Evolutionary conservation across 2,888 invertebrate genomes (phyloP).

Genomic region (Metellina segmentata): DNA sequence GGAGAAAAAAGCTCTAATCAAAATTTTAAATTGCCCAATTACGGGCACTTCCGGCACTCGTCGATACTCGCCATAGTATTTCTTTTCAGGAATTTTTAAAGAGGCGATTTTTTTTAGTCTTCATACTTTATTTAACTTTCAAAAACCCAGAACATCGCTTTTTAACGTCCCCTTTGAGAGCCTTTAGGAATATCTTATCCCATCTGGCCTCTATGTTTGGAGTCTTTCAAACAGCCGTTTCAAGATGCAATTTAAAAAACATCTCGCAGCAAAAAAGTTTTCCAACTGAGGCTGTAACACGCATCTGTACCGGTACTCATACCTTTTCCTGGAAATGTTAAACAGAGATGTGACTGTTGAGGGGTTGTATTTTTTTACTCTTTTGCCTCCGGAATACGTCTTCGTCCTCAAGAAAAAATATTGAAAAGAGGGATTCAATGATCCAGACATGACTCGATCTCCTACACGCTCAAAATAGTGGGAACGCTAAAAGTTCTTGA

Average conservation of each 20-base stretch:
- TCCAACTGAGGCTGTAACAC: conserved; percentile 39
- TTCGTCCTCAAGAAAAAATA: conserved; percentile 25
- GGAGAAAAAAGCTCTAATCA: background rate
- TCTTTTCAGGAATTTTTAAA: conserved; percentile 26
- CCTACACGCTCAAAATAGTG: conserved; percentile 48
- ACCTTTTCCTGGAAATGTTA: conserved; percentile 49
- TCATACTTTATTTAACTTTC: conserved; percentile 42
- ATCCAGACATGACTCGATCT: conserved; percentile 63
- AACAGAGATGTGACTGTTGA: conserved; percentile 49
- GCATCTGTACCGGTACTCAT: conserved; percentile 22
- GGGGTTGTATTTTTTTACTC: background rate
- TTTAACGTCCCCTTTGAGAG: conserved; percentile 71
- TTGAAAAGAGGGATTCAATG: conserved; percentile 56
- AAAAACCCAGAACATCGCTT: conserved; percentile 68
- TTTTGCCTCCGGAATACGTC: conserved; percentile 40
- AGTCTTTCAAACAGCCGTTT: conserved; percentile 65
- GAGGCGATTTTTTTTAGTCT: background rate
- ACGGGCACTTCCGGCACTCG: background rate
- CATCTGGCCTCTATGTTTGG: background rate
- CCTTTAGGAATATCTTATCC: conserved; percentile 54
- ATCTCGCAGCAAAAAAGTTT: conserved; percentile 70
- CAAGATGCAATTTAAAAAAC: conserved; percentile 74
- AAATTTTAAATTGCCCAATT: conserved; percentile 72
- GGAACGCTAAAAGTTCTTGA: conserved; percentile 51
- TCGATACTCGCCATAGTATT: conserved; percentile 7